These are phyloP conservation scores for Plebejus anna DNA, from an alignment of 2,888 invertebrate species.

Conservation along the genomic window DNA sequence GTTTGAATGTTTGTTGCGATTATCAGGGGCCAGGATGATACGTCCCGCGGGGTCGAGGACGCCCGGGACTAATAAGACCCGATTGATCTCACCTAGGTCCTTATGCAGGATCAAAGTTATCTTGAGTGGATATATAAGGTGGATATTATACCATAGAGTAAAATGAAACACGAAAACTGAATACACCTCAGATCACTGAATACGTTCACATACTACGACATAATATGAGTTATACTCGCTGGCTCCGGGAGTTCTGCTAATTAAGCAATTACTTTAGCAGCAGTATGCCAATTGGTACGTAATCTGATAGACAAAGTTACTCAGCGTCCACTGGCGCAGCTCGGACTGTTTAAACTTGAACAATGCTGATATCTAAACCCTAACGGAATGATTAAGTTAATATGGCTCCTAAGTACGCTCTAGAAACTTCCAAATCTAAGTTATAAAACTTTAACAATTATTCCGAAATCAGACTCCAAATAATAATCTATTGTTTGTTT, in stretches of 20 bases:
- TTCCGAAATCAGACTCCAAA: not conserved
- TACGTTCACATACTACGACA: not conserved
- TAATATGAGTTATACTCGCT: not conserved
- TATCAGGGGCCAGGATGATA: not conserved
- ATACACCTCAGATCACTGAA: not conserved
- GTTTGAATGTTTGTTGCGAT: conserved; percentile 21
- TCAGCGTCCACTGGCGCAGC: conserved; percentile 17
- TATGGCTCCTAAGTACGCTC: conserved; percentile 24
- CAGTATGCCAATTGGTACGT: conserved; percentile 27
- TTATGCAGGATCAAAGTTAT: not conserved
- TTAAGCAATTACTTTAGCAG: conserved; percentile 10
- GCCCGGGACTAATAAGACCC: not conserved
- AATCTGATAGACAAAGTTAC: conserved; percentile 27
- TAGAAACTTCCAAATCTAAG: conserved; percentile 12
- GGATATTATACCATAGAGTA: not conserved
- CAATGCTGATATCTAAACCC: conserved; percentile 24
- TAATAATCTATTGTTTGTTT: conserved; percentile 6
- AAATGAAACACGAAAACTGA: not conserved
- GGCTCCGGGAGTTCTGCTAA: not conserved
- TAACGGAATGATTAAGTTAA: conserved; percentile 26
- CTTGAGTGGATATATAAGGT: not conserved
- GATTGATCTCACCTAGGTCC: not conserved
- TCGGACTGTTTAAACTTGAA: conserved; percentile 27
- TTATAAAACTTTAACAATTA: conserved; percentile 24
- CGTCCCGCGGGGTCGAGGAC: not conserved